Conservation (phyloP, 2,797 vertebrate genomes). For the Gadopsis bispinosus region DNA sequence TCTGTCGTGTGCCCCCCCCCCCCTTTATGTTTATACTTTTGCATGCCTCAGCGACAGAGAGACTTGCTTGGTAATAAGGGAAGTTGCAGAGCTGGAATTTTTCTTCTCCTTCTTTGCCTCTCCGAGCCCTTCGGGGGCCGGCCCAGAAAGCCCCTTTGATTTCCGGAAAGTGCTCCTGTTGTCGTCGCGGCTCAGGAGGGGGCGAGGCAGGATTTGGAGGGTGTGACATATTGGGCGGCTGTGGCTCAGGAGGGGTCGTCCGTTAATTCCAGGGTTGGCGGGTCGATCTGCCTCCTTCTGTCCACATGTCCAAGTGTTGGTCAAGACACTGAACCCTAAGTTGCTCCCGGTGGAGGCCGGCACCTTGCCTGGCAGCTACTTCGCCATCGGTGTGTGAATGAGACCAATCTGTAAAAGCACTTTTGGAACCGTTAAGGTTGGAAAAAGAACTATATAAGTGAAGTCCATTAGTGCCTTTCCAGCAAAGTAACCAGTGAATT, state of each 20-base stretch:
- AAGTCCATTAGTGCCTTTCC: slow-evolving; percentile 50
- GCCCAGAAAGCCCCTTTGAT: slow-evolving; percentile 69
- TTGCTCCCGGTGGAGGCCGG: too few relatives aligned
- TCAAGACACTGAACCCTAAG: too few relatives aligned
- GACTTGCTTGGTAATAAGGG: slow-evolving; percentile 61
- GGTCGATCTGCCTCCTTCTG: too few relatives aligned
- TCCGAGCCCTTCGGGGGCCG: slow-evolving; percentile 40
- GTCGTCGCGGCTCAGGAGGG: slow-evolving; percentile 35
- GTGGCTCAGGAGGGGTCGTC: too few relatives aligned
- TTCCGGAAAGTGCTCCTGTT: slow-evolving; percentile 59
- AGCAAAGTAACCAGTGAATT: slow-evolving; percentile 64
- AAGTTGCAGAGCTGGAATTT: slow-evolving; percentile 55
- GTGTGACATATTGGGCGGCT: slow-evolving; percentile 22
- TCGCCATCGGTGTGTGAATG: too few relatives aligned
- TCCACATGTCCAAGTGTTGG: too few relatives aligned
- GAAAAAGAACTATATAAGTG: too few relatives aligned
- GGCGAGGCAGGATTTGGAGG: slow-evolving; percentile 23
- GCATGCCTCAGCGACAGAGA: slow-evolving; percentile 65
- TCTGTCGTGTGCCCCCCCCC: slow-evolving; percentile 19
- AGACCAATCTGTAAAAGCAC: too few relatives aligned
- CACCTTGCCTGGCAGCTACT: too few relatives aligned
- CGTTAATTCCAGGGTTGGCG: too few relatives aligned
- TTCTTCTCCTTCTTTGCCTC: background rate
- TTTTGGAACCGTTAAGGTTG: too few relatives aligned
- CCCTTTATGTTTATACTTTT: slow-evolving; percentile 49